phyloP scores from a whole-genome alignment of 2,888 invertebrate species.

The Synanthedon vespiformis region DNA sequence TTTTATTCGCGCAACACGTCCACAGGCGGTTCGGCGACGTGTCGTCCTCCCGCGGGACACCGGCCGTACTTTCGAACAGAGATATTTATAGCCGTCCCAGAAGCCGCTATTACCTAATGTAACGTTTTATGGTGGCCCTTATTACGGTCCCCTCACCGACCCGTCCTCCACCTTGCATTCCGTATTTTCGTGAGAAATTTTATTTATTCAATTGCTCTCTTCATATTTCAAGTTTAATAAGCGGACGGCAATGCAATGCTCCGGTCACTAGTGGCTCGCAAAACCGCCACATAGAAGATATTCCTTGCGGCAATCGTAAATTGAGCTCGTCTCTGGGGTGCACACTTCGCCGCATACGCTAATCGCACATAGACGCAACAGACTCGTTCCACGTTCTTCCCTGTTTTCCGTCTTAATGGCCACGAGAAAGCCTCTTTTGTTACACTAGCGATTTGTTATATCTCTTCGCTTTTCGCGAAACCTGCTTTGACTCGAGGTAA shows the following conservation, averaged over 20 bases:
- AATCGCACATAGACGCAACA: slow-evolving; percentile 30
- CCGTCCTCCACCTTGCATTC: slow-evolving; percentile 34
- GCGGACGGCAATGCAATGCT: slow-evolving; percentile 12
- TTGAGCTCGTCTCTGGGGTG: slow-evolving; percentile 37
- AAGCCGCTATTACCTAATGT: slow-evolving; percentile 69
- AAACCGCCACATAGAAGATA: slow-evolving; percentile 55
- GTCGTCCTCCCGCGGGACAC: slow-evolving; percentile 64
- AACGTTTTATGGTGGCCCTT: slow-evolving; percentile 69
- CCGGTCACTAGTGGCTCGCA: slow-evolving; percentile 47
- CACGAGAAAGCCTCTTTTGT: slow-evolving; percentile 68
- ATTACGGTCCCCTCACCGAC: slow-evolving; percentile 57
- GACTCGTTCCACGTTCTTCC: slow-evolving; percentile 31
- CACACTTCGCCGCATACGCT: slow-evolving; percentile 42
- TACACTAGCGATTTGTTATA: slow-evolving; percentile 64
- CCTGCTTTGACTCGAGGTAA: slow-evolving; percentile 64
- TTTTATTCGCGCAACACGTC: slow-evolving; percentile 66
- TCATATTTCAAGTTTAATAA: slow-evolving; percentile 28
- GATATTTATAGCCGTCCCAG: slow-evolving; percentile 69
- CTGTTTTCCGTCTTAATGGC: slow-evolving; percentile 60
- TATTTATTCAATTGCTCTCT: slow-evolving; percentile 41
- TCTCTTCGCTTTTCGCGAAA: slow-evolving; percentile 57
- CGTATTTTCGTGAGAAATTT: slow-evolving; percentile 28
- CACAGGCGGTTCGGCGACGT: slow-evolving; percentile 48
- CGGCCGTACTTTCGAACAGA: slow-evolving; percentile 66
- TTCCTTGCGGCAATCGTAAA: slow-evolving; percentile 66